Evolutionary conservation across 2,113 vertebrate species (phyloP).

Genomic region (Taurulus bubalis): DNA sequence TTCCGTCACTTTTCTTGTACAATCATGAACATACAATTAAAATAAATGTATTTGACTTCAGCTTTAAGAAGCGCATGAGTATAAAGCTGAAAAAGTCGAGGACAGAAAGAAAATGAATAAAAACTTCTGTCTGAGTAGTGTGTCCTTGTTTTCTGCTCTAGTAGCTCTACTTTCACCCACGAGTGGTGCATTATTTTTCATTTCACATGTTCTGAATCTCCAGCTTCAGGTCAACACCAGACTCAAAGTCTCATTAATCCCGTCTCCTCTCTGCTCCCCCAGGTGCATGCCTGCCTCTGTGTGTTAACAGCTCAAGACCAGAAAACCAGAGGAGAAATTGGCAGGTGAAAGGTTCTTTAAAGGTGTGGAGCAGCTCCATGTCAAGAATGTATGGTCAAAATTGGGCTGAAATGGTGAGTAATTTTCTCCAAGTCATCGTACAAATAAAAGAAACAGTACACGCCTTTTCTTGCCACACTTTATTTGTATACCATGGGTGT

Average conservation of each 20-base stretch:
- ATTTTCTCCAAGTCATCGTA: neutral
- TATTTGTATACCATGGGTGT: conserved; percentile 19
- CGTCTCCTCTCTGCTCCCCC: conserved; percentile 15
- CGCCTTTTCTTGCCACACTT: neutral
- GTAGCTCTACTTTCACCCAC: conserved; percentile 1
- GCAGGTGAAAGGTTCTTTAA: conserved; percentile 21
- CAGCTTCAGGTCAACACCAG: conserved; percentile 24
- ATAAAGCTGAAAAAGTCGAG: neutral
- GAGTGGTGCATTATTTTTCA: neutral
- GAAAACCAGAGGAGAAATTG: conserved; percentile 30
- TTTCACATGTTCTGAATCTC: conserved; percentile 38
- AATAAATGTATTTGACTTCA: neutral
- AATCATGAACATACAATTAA: neutral
- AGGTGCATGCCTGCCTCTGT: conserved; percentile 3
- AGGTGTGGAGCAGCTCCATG: neutral
- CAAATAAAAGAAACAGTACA: neutral
- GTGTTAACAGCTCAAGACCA: conserved; percentile 16
- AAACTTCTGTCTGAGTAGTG: neutral
- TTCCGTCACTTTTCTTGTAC: neutral
- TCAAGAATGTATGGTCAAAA: neutral
- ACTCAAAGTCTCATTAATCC: conserved; percentile 32
- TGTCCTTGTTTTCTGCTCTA: conserved; percentile 15
- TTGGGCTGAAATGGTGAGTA: neutral
- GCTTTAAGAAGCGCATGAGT: neutral
- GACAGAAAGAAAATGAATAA: neutral